Base-by-base conservation (phyloP, 2,113 vertebrate species). In the Alces alces region DNA sequence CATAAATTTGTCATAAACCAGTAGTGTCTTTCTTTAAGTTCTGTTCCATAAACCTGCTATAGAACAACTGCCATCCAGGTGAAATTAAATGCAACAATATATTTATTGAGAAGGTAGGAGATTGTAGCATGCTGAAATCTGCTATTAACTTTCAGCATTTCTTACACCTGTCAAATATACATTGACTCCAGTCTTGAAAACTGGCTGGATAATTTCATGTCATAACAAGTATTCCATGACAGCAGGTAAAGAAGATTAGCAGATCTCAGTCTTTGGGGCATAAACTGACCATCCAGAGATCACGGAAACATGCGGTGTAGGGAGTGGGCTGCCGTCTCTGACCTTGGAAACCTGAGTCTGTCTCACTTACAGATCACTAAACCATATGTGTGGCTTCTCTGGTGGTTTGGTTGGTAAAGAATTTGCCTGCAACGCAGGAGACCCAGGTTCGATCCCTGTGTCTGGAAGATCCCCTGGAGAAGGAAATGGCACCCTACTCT, bases 131-230 rank as follows among this genome's bases (percentile, higher is more conserved):
- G 25, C 21, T 82, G 55, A 89, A 93, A 95, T 60, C 33, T 92
- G 11, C 25, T 73, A 45, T 58, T 6, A 39, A 61, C 7, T 19
- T 79, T 82, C 8, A 85, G 33, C 2, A 52, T 86, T 94, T 90
- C n/a, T 93, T 96, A 60, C 47, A 33, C 57, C 19, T 95, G 54
- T 93, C 58, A 96, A 78, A 60, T 85, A 88, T 83, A 89, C 90
- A 58, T 21, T 47, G 3, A 28, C 57, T 70, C 16, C 50, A 52
- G 30, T 19, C 28, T 97, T 66, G 93, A 94, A 95, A 89, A 45
- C 0, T 57, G 80, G 16, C 50, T 93, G 19, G 28, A 70, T 15
- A 86, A 93, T 80, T 96, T 96, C 33, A 83, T n/a, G 3, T 83
- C 39, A 80, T 85, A 87, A 57, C 28, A 82, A 92, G 12, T 58